Percentiles rank a stretch among this genome's conserved stretches.
Evolutionary conservation across 2,888 invertebrate genomes (phyloP).

Genomic region (Mellilla xanthometata): DNA sequence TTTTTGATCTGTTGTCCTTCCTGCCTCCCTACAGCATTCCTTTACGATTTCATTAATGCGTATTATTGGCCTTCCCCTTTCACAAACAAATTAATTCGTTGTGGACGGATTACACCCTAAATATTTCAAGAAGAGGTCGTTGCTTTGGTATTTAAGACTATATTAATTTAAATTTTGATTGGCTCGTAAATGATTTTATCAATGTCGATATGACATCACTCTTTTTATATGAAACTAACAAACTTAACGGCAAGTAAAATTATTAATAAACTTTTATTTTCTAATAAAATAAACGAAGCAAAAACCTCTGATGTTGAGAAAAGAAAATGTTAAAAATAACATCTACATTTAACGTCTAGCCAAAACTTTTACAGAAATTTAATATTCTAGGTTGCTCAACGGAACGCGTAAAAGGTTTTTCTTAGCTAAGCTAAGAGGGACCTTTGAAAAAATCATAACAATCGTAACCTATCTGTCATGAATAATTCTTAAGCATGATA

Average conservation of each 20-base stretch:
- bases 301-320: no score
- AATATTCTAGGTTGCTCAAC: constrained; percentile 12
- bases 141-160: constrained; percentile 5
- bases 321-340: no score
- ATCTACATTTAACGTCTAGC: no score
- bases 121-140: constrained; percentile 9
- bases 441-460: constrained; percentile 54
- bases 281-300: no score
- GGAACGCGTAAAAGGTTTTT: constrained; percentile 7
- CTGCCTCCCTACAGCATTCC: constrained; percentile 19
- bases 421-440: constrained; percentile 28
- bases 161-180: constrained; percentile 2
- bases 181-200: no score
- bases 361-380: constrained; percentile 5
- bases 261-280: no score
- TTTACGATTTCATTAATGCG: constrained; percentile 30
- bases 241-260: no score
- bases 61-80: constrained; percentile 31
- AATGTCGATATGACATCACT: no score
- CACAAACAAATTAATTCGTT: constrained; percentile 24
- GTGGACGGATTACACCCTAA: constrained; percentile 15
- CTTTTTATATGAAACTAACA: no score
- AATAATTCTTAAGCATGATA: constrained; percentile 77
- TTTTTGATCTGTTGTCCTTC: constrained; percentile 49
- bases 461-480: constrained; percentile 68